Evolutionary conservation across 2,113 vertebrate genomes (phyloP).

Genomic region (Protobothrops flavoviridis): DNA sequence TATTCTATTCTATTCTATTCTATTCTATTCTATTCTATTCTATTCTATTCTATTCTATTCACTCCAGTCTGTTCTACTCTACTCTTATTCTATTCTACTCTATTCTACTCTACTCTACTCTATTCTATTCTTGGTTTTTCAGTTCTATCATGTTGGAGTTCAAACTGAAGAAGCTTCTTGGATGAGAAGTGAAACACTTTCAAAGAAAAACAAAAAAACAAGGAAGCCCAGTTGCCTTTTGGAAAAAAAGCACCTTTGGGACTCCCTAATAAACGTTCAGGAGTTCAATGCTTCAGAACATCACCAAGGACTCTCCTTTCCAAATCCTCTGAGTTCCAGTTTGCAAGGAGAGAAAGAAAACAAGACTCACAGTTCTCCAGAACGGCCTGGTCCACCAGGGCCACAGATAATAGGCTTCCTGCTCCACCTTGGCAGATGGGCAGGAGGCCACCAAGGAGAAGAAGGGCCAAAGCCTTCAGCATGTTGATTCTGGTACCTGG

Average conservation of each 20-base stretch:
- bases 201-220: too few species aligned
- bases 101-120: too few species aligned
- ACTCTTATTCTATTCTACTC: too few species aligned
- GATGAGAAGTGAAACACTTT: too few species aligned
- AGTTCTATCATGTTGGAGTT: too few species aligned
- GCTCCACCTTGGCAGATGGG: constrained; percentile 45
- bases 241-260: not conserved
- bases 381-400: not conserved
- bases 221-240: not conserved
- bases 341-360: not conserved
- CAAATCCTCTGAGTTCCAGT: too few species aligned
- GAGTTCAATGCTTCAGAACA: not conserved
- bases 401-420: fast-evolving
- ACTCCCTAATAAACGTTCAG: not conserved
- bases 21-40: too few species aligned
- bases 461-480: not conserved
- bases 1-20: too few species aligned
- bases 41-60: too few species aligned
- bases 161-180: too few species aligned
- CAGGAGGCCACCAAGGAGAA: constrained; percentile 61
- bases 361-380: constrained; percentile 57
- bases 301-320: not conserved
- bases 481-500: constrained; percentile 16
- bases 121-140: too few species aligned
- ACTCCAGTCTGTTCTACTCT: too few species aligned